Evolutionary conservation across 2,797 vertebrate species (phyloP), one percentile per base, ranked within the genome.

Genomic region (Anableps anableps): DNA sequence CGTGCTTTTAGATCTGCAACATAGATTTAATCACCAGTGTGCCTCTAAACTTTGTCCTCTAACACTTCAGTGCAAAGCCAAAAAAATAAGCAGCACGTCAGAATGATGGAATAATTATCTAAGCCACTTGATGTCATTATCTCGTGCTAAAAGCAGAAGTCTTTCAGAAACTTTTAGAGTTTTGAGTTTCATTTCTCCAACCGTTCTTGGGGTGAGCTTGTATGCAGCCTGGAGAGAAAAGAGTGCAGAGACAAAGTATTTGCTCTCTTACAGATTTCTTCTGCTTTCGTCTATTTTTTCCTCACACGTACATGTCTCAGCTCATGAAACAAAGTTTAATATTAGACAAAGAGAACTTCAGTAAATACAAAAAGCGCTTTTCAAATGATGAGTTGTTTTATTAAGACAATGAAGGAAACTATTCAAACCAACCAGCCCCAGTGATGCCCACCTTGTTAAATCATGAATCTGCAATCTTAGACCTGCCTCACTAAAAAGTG

Each of bases 71-170:
- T 17, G 2, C 16, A 19, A 34, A 60, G 60, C 14, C 19, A 45
- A 43, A 41, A 51, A 50, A 19, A 5, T 50, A 36, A 53, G 31
- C 58, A 45, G n/a, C 3, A 43, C 11, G 58, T 51, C 60, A 64
- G 23, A 77, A 34, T 17, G 45, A 29, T 43, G 64, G 38, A n/a
- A 43, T 4, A 4, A 43, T 43, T 10, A 43, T 43, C 43, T 43
- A 43, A 43, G 43, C 4, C 43, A 43, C 4, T n/a, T 4, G 4
- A 5, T 41, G 45, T 26, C 62, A 3, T 68, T 66, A 3, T 0
- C 2, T 4, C 2, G 10, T 17, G 58, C 14, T n/a, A 4, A 36
- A 62, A 73, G 53, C 23, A 48, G 3, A 60, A 21, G 29, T 45
- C 50, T 26, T 60, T n/a, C 70, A 36, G 23, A 8, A 45, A 29